Evolutionary conservation across 2,888 invertebrate genomes (phyloP).

Genomic region (Augochlorella aurata): DNA sequence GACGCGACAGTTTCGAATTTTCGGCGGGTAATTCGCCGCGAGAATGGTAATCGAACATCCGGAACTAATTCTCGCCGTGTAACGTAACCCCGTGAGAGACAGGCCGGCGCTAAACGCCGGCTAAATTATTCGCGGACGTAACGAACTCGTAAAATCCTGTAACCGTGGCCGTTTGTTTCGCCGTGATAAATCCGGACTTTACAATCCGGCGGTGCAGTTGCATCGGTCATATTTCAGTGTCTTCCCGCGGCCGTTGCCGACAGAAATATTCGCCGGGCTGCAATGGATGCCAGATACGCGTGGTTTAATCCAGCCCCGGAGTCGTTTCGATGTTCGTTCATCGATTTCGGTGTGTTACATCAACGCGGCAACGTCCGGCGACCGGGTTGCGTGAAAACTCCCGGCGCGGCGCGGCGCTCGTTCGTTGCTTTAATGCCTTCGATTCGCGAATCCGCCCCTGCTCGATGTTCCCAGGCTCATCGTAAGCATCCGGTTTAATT

Average conservation of each 20-base stretch:
- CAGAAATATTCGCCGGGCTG: conserved; percentile 59
- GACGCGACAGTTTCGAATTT: neutral
- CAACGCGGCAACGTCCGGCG: conserved; percentile 7
- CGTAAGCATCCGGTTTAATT: neutral
- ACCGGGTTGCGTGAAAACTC: conserved; percentile 7
- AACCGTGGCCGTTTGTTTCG: conserved; percentile 33
- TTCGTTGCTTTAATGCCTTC: conserved; percentile 35
- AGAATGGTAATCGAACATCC: neutral
- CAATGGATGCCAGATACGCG: conserved; percentile 64
- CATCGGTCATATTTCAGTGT: conserved; percentile 64
- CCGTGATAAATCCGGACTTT: conserved; percentile 59
- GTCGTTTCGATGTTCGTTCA: conserved; percentile 49
- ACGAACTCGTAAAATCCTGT: conserved; percentile 30
- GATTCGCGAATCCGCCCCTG: neutral
- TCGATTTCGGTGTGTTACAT: conserved; percentile 49
- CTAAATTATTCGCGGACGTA: conserved; percentile 27
- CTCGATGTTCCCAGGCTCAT: neutral
- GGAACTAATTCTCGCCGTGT: neutral
- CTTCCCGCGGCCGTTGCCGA: conserved; percentile 51
- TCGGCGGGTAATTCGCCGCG: neutral
- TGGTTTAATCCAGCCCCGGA: conserved; percentile 56
- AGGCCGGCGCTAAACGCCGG: neutral
- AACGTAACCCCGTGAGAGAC: neutral
- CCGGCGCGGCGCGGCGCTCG: neutral
- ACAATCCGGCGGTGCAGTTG: conserved; percentile 42